Percentiles rank a stretch among this genome's conserved stretches.
These are phyloP conservation scores for Pelosia muscerda DNA, from an alignment of 2,888 invertebrate genomes.

Conservation along the genomic window DNA sequence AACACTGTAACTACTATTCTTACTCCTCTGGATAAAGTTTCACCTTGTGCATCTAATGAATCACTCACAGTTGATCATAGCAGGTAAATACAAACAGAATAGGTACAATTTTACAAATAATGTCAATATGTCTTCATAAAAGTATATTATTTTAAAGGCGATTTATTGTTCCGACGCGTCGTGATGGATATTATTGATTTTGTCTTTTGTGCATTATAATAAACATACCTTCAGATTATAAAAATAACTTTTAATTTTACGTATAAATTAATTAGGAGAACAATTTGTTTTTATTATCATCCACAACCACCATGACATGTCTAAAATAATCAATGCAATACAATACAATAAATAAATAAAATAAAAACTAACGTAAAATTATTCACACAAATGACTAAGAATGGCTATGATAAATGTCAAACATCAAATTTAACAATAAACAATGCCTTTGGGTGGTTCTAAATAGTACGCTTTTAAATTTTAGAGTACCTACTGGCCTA, in stretches of 20 bases:
- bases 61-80: constrained; percentile 93
- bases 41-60: constrained; percentile 94
- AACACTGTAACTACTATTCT: constrained; percentile 73
- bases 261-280: too few species aligned
- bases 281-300: too few species aligned
- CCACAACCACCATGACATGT: too few species aligned
- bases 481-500: not conserved
- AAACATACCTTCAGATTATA: too few species aligned
- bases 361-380: too few species aligned
- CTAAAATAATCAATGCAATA: too few species aligned
- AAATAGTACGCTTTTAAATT: not conserved
- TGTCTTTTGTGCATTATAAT: too few species aligned
- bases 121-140: not conserved
- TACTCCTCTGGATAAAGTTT: constrained; percentile 84
- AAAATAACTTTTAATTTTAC: too few species aligned
- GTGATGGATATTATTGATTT: not conserved
- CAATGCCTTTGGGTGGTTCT: not conserved
- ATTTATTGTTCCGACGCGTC: not conserved
- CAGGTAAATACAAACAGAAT: constrained; percentile 61
- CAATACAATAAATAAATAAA: too few species aligned
- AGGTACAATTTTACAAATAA: not conserved
- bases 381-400: too few species aligned
- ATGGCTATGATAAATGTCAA: too few species aligned
- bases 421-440: not conserved
- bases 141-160: not conserved